Evolutionary conservation across 2,888 invertebrate genomes (phyloP), one percentile per base, ranked within the genome.

Genomic region (Junonia oenone): DNA sequence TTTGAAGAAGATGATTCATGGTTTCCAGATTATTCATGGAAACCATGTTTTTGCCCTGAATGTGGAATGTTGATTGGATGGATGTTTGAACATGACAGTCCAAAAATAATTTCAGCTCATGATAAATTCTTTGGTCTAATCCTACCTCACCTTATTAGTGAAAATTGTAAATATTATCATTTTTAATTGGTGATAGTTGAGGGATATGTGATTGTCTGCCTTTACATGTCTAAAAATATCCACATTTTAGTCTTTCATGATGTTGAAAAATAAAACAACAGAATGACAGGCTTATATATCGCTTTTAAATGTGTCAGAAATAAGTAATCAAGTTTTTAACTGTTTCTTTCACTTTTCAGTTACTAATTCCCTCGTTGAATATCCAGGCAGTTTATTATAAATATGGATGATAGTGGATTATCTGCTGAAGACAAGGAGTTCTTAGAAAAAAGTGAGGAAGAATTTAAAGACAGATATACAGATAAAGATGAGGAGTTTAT

Each of bases 401-500:
- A 68, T 55, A 54, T 82, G 83, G 62, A 80, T 45, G 52, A 69
- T 27, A 75, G 77, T 46, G 63, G 64, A 51, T 71, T 93, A 29
- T 92, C 92, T 9, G 83, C 84, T 15, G 91, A 92, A 65, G 93
- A 94, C 62, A 73, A 89, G 50, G 90, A 91, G 45, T 93, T 94
- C 65, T 68, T 94, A 50, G 89, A 86, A 4, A 87, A 91, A 70
- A 93, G 93, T 69, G 93, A 94, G 67, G 90, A 91, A 57, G 92
- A 93, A 69, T 91, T 94, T 47, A 89, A 91, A 63, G 78, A 91
- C 57, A 91, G 94, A 61, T 93, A 84, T 65, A 93, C 94, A 33
- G 92, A 92, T 29, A 87, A 91, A 6, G 94, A 94, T 79, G 81
- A 81, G 45, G 92, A 92, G 50, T 94, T 92, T 69, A 91, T 92